phyloP scores from a whole-genome alignment of 1,140 invertebrate species.

The Trichonephila clavata region DNA sequence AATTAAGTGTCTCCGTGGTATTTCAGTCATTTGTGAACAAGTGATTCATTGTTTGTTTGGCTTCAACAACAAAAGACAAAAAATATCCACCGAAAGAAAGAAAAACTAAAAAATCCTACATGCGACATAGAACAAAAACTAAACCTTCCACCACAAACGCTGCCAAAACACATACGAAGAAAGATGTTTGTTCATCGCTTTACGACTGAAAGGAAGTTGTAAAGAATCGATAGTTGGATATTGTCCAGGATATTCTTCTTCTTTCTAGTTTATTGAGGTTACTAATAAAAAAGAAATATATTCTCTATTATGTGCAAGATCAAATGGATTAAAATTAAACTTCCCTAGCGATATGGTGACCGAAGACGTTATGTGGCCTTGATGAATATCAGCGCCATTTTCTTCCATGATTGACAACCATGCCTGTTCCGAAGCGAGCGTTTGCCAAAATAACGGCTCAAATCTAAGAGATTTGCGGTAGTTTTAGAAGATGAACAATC shows the following conservation, averaged over 20 bases:
- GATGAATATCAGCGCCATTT: constrained; percentile 33
- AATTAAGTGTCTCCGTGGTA: neutral
- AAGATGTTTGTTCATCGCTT: constrained; percentile 35
- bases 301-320: neutral
- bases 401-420: constrained; percentile 25
- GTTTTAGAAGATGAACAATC: neutral
- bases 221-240: constrained; percentile 59
- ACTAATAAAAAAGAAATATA: neutral
- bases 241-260: constrained; percentile 37
- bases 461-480: neutral
- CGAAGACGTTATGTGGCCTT: neutral
- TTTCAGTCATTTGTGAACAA: neutral
- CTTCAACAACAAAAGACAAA: neutral
- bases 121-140: constrained; percentile 24
- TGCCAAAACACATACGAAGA: constrained; percentile 47
- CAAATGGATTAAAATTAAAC: constrained; percentile 29
- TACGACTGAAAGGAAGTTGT: constrained; percentile 34
- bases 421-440: neutral
- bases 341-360: neutral
- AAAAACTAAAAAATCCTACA: neutral
- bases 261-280: constrained; percentile 20
- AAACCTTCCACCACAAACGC: constrained; percentile 3
- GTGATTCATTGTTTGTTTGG: neutral
- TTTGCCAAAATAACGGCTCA: neutral
- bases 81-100: neutral